These are phyloP conservation scores for Myiozetetes cayanensis DNA, from an alignment of 2,113 vertebrate species.

Conservation along the genomic window DNA sequence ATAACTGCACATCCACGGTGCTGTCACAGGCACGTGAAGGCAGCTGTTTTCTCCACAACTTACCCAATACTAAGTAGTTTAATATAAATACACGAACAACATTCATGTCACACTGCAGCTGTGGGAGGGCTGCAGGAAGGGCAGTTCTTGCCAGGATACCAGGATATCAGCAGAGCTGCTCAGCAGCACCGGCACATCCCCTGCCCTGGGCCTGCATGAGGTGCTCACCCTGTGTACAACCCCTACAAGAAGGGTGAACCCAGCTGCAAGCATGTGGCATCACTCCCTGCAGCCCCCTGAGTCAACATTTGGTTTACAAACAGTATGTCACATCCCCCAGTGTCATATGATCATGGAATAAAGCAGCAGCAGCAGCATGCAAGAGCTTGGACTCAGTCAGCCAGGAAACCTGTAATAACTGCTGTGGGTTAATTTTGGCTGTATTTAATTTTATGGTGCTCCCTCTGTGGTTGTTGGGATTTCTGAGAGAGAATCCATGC, in stretches of 20 bases:
- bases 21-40: background rate
- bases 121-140: background rate
- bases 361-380: background rate
- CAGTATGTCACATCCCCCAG: background rate
- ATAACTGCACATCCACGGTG: background rate
- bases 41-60: background rate
- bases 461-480: background rate
- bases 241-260: background rate
- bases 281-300: background rate
- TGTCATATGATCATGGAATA: background rate
- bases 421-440: background rate
- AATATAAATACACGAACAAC: background rate
- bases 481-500: background rate
- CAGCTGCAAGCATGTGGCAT: rapidly evolving
- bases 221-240: background rate
- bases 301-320: background rate
- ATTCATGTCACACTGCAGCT: background rate
- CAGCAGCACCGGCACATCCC: background rate
- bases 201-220: background rate
- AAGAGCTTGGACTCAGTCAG: background rate
- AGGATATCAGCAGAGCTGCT: background rate
- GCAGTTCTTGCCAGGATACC: background rate
- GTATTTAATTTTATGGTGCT: background rate
- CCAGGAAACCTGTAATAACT: background rate
- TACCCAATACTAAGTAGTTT: rapidly evolving